Base-by-base conservation (phyloP, 2,888 invertebrate genomes). In the Druceiella hillmani region DNA sequence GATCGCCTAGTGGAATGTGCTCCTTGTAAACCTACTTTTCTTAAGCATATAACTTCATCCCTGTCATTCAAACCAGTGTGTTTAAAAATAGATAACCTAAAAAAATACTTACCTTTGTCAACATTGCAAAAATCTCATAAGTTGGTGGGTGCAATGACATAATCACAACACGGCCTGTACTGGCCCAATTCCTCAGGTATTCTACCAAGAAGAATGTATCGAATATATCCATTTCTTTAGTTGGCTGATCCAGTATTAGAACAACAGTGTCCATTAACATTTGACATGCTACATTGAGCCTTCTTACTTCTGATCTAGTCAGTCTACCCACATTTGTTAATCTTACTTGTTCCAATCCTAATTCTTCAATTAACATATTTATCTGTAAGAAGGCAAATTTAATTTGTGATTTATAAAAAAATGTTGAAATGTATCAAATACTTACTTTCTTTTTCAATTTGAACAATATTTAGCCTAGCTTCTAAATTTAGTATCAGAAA, bases 141-240 rank as follows among this genome's bases (percentile, higher is more conserved):
- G 93, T 94, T 3, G 94, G 92, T 13, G 95, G 94, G 58, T 93
- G 92, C 17, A 94, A 67, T 1, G 94, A 93, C 67, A 95, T 77
- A 28, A 95, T 81, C 9, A 93, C 90, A 31, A 92, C 86, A 48
- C 91, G 74, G 1, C 87, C 80, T 24, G 78, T 75, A 48, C 78
- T 75, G 16, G 89, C 87, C 90, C 94, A 95, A 59, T 93, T 92
- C 47, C 93, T 78, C 48, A 95, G 66, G 61, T 93, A 95, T 60
- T 95, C 94, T 39, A 95, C 86, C 32, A 95, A 64, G 62, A 95
- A 95, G 64, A 94, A 95, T 0, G 93, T 91, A 56, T 95, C 95
- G 53, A 95, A 94, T 46, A 95, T 92, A 56, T 95, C 94, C 81
- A 91, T 85, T 39, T 86, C 87, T 53, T 81, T 79, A 0, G 88